Percentiles rank a stretch among this genome's conserved stretches.
Evolutionary conservation across 2,113 vertebrate species (phyloP).

Genomic region (Seriola rivoliana): DNA sequence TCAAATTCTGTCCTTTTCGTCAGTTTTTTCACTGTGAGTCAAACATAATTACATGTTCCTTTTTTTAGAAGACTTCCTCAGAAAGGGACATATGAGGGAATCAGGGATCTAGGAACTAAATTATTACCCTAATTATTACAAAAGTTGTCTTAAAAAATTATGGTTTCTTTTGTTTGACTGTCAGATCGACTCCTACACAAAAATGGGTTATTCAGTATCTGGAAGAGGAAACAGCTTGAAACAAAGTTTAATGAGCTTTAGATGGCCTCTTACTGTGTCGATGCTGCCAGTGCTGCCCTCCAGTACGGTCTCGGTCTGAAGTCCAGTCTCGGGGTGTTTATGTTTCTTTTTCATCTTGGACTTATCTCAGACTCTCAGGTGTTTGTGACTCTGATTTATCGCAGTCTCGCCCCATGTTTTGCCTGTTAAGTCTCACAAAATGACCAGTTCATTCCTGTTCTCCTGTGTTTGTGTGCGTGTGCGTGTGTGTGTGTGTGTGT

Average conservation of each 20-base stretch:
- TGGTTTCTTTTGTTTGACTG: not conserved
- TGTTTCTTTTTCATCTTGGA: not conserved
- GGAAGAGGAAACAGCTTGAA: not conserved
- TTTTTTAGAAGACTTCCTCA: not conserved
- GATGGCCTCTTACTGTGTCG: not conserved
- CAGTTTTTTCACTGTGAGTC: not conserved
- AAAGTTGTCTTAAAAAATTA: not conserved
- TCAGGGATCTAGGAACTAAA: not conserved
- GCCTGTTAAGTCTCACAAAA: not conserved
- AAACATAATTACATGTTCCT: not conserved
- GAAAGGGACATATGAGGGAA: not conserved
- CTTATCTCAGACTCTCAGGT: not conserved
- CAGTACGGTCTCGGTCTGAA: not conserved
- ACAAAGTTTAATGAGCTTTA: not conserved
- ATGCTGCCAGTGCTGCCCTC: not conserved
- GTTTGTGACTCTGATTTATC: not conserved
- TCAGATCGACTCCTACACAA: not conserved
- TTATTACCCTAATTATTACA: not conserved
- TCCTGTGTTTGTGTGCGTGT: too few relatives aligned
- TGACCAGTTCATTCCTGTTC: not conserved
- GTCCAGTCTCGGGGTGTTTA: not conserved
- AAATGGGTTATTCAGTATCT: not conserved
- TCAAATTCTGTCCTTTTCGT: not conserved
- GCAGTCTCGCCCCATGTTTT: not conserved
- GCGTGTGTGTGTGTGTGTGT: not conserved